Percentiles rank a stretch among this genome's conserved stretches.
Evolutionary conservation across 2,888 invertebrate genomes (phyloP).

Genomic region (Eurois occulta): DNA sequence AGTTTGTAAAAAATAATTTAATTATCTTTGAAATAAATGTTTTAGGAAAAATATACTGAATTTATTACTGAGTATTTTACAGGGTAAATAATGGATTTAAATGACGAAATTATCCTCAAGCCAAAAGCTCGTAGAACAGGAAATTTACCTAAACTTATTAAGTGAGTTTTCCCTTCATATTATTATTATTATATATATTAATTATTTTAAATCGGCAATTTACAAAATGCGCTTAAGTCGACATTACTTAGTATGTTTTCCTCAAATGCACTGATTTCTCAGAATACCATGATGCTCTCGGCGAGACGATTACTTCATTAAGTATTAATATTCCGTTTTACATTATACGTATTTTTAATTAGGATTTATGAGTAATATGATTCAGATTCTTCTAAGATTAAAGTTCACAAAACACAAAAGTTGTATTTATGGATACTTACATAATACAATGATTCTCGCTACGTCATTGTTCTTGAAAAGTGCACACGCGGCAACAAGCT

Average conservation of each 20-base stretch:
- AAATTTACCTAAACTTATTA: neutral
- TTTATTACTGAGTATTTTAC: neutral
- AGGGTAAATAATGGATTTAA: neutral
- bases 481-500: neutral
- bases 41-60: neutral
- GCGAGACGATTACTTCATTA: conserved; percentile 16
- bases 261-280: conserved; percentile 50
- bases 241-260: conserved; percentile 34
- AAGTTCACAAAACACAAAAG: conserved; percentile 37
- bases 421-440: conserved; percentile 31
- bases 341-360: conserved; percentile 9
- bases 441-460: conserved; percentile 6
- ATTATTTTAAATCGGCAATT: neutral
- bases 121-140: neutral
- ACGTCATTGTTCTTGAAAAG: conserved; percentile 24
- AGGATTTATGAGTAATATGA: conserved; percentile 25
- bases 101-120: neutral
- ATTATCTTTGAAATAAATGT: too few species aligned
- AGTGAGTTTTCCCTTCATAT: neutral
- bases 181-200: too few species aligned
- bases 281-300: conserved; percentile 33
- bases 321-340: conserved; percentile 23
- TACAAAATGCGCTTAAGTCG: neutral
- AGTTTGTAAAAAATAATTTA: too few species aligned
- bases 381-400: conserved; percentile 39